Percentiles rank a stretch among this genome's conserved stretches.
These are phyloP conservation scores for Bradypus variegatus DNA, from an alignment of 2,797 vertebrate genomes.

Conservation along the genomic window DNA sequence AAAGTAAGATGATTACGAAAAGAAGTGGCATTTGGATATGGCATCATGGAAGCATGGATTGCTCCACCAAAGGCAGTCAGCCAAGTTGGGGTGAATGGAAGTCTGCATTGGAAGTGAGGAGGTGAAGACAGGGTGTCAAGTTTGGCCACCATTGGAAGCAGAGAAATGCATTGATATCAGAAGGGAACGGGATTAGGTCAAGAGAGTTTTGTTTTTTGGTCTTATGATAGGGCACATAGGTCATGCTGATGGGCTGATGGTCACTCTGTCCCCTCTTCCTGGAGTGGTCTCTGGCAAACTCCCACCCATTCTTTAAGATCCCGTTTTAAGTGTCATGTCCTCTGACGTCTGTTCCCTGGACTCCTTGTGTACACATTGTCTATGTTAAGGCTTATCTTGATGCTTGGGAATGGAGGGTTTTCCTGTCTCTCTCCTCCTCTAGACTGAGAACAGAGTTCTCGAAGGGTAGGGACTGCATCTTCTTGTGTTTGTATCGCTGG, in stretches of 20 bases:
- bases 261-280: not conserved
- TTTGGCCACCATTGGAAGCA: not conserved
- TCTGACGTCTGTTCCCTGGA: not conserved
- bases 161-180: not conserved
- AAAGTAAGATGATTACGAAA: not conserved
- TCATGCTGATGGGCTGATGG: not conserved
- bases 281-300: not conserved
- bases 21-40: not conserved
- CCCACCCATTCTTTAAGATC: not conserved
- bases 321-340: not conserved
- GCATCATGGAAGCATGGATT: not conserved
- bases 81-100: not conserved
- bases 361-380: not conserved
- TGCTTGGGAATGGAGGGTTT: not conserved
- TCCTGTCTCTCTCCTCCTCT: not conserved
- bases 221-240: not conserved
- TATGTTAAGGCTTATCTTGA: not conserved
- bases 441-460: not conserved
- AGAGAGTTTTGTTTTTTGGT: not conserved
- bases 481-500: not conserved
- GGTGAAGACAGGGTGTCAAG: not conserved
- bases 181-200: not conserved
- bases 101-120: not conserved
- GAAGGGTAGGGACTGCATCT: not conserved
- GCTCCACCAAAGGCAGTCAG: not conserved